Evolutionary conservation across 2,113 vertebrate species (phyloP).

Genomic region (Bostrychus sinensis): DNA sequence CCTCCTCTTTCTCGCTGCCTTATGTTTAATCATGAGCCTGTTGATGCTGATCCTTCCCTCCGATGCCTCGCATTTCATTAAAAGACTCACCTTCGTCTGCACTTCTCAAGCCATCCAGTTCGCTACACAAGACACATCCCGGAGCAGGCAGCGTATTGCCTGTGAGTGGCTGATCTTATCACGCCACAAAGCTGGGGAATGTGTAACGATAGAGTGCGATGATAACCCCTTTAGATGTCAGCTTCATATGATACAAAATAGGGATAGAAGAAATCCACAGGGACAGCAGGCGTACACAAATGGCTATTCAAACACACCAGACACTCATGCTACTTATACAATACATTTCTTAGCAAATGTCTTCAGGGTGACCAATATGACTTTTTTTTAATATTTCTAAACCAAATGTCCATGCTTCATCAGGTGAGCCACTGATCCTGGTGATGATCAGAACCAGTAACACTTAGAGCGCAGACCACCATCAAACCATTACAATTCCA

Average conservation of each 20-base stretch:
- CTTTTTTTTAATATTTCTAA: no score
- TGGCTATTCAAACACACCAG: neutral
- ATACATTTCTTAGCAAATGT: neutral
- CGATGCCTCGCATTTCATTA: constrained; percentile 48
- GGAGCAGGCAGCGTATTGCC: neutral
- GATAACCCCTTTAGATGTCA: constrained; percentile 36
- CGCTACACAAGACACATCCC: neutral
- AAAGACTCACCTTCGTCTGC: constrained; percentile 40
- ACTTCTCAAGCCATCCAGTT: neutral
- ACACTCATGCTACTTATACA: neutral
- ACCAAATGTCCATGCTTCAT: no score
- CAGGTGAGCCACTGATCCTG: no score
- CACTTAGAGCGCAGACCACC: no score
- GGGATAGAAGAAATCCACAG: constrained; percentile 5
- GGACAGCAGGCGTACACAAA: neutral
- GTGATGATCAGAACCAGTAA: no score
- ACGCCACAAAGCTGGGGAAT: constrained; percentile 24
- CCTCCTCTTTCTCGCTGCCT: constrained; percentile 40
- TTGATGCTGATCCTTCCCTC: constrained; percentile 58
- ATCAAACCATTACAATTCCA: no score
- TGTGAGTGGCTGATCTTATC: constrained; percentile 45
- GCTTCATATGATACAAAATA: constrained; percentile 6
- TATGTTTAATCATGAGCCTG: constrained; percentile 74
- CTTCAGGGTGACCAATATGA: neutral
- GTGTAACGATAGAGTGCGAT: constrained; percentile 29